Conservation (phyloP, 2,113 vertebrate genomes). For the Coturnix japonica region DNA sequence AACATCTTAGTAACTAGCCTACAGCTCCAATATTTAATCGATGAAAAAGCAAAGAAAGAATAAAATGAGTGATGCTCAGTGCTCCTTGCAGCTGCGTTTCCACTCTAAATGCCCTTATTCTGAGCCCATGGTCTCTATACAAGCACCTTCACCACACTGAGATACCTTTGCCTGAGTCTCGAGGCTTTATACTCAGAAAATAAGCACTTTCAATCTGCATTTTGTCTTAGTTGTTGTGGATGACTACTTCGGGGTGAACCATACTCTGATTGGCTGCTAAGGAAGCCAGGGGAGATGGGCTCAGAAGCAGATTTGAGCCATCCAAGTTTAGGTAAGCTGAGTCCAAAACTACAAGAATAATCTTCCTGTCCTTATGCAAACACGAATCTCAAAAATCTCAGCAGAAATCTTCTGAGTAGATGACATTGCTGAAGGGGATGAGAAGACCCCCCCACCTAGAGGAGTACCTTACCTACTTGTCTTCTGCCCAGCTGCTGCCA, state of each 20-base stretch:
- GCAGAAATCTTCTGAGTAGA: neutral
- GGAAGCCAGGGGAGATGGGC: neutral
- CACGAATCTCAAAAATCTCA: neutral
- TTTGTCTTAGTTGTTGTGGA: neutral
- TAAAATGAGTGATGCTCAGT: neutral
- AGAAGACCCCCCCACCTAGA: neutral
- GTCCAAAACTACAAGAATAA: neutral
- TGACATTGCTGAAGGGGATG: neutral
- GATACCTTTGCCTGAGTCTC: neutral
- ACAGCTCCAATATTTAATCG: neutral
- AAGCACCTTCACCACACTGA: neutral
- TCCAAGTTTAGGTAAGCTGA: neutral
- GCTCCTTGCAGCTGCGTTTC: neutral
- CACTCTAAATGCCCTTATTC: neutral
- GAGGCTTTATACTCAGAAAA: neutral
- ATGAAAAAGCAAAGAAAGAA: neutral
- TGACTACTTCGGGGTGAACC: neutral
- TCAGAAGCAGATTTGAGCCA: neutral
- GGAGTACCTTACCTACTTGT: conserved; percentile 7
- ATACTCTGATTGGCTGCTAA: neutral
- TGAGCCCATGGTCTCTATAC: neutral
- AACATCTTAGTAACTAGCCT: neutral
- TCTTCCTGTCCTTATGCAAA: neutral
- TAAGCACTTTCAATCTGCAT: neutral
- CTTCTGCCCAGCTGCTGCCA: neutral